A percentile compares a stretch with the other conserved stretches of the same genome.
Conservation (phyloP, 2,888 invertebrate genomes). For the Cyclophora punctaria region DNA sequence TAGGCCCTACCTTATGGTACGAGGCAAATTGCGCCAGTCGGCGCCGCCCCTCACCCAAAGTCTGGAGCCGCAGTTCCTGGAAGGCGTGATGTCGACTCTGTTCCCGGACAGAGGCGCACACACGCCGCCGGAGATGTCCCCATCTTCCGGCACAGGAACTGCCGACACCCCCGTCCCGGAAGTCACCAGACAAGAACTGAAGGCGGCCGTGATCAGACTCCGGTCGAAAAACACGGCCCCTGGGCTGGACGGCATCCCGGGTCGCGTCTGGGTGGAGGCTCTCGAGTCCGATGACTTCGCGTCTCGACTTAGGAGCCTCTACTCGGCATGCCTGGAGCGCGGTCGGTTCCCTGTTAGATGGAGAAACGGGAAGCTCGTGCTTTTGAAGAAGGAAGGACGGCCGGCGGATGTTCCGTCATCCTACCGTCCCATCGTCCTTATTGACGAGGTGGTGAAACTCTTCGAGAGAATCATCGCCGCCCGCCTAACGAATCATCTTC, state of each 20-base stretch:
- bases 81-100: neutral
- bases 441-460: neutral
- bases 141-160: too few species aligned
- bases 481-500: conserved; percentile 7
- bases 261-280: neutral
- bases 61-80: neutral
- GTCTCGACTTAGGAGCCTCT: neutral
- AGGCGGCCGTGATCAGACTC: neutral
- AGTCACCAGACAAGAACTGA: too few species aligned
- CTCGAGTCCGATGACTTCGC: neutral
- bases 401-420: neutral
- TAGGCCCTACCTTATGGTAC: neutral
- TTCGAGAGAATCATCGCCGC: neutral
- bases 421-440: conserved; percentile 1
- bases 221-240: neutral
- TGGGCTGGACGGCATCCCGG: neutral
- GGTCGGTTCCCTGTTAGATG: neutral
- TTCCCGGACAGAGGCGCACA: neutral
- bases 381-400: neutral
- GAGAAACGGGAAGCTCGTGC: neutral
- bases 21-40: neutral
- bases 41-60: neutral
- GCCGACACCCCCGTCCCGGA: too few species aligned
- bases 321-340: neutral
- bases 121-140: too few species aligned